Evolutionary conservation across 2,888 invertebrate species (phyloP), one percentile per base, ranked within the genome.

Genomic region (Strigamia crassipes): DNA sequence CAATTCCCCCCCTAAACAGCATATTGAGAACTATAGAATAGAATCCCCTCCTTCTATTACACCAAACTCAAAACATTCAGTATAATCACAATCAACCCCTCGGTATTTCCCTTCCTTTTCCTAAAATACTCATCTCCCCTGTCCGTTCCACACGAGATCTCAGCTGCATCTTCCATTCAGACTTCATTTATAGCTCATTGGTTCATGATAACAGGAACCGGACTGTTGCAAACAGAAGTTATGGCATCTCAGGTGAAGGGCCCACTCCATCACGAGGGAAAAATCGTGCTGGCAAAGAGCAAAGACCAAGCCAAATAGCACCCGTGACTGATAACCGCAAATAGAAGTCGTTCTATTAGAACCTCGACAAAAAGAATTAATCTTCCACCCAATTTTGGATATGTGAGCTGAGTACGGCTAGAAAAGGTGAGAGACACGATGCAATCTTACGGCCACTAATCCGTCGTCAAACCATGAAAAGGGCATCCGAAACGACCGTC

Each of bases 161-260:
- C 73, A 73, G 73, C 73, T 31, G 73, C 73, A 73, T 73, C 73
- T 73, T 10, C 73, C 73, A 73, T 73, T 73, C 73, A 73, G 73
- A 73, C 27, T 73, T 73, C 73, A 73, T 73, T 73, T 73, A 73
- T 73, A 73, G 73, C 73, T 73, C 73, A 73, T 73, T 73, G 73
- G 73, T 73, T 31, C 73, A 73, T 73, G 73, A 73, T 73, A 73
- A 73, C 73, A 73, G 73, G 73, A 73, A 27, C 73, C 13, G 73
- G 73, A 73, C 23, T 73, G 27, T 73, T 73, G 73, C 73, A 73
- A 73, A 73, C 31, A 73, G 6, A 73, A 73, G 73, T 73, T 73
- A 73, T 73, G 73, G 73, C 73, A 27, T 23, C 73, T 31, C 73
- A 73, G 73, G 73, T 73, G 73, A 73, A 73, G 73, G 73, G 73